Percentiles rank a stretch among this genome's conserved stretches.
Conservation (phyloP, 2,797 vertebrate genomes). For the Lithobates sylvaticus region DNA sequence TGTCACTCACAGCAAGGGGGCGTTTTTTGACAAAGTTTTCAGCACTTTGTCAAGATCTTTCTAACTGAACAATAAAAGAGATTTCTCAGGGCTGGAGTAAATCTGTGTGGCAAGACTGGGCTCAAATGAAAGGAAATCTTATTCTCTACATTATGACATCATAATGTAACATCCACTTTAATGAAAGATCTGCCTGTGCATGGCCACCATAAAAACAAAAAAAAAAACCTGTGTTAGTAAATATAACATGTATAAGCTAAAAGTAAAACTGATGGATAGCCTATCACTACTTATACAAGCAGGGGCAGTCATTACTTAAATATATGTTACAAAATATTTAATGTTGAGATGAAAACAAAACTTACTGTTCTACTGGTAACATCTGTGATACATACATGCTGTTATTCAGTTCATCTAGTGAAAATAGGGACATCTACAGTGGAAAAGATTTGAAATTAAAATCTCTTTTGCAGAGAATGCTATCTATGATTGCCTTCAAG, state of each 20-base stretch:
- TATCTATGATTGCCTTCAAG: constrained; percentile 65
- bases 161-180: no score
- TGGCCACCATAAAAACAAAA: background rate
- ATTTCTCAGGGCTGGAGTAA: no score
- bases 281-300: constrained; percentile 8
- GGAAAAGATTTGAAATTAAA: constrained; percentile 76
- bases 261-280: background rate
- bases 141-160: no score
- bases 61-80: no score
- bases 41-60: no score
- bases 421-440: constrained; percentile 82
- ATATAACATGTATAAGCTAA: background rate
- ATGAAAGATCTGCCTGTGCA: background rate
- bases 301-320: constrained; percentile 43
- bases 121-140: no score
- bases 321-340: constrained; percentile 33
- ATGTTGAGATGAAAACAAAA: constrained; percentile 70
- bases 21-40: no score
- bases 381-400: constrained; percentile 86
- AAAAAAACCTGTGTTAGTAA: background rate
- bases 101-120: no score
- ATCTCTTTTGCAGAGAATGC: constrained; percentile 58
- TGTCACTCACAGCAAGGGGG: no score
- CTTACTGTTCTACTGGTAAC: constrained; percentile 79
- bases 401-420: constrained; percentile 84